phyloP scores from a whole-genome alignment of 2,797 vertebrate genomes.

The Epinephelus awoara region DNA sequence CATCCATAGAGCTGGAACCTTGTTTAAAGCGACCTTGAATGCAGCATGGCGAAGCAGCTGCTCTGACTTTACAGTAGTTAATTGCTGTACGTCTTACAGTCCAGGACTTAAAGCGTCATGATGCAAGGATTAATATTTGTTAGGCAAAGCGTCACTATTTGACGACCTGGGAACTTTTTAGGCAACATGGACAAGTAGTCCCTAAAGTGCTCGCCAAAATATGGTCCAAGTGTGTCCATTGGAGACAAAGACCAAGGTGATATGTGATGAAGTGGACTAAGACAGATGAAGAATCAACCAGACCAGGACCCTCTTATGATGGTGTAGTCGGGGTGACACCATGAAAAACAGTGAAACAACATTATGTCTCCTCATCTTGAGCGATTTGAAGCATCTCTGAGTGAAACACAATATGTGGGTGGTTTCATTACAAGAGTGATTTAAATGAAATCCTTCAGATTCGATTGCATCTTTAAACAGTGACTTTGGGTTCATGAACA shows the following conservation, averaged over 20 bases:
- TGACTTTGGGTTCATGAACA: neutral
- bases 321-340: neutral
- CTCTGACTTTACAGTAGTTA: neutral
- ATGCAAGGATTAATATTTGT: too few species aligned
- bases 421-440: neutral
- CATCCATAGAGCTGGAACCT: neutral
- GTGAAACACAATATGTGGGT: neutral
- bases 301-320: too few species aligned
- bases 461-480: neutral
- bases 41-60: neutral
- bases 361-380: neutral
- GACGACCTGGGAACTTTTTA: too few species aligned
- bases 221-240: too few species aligned
- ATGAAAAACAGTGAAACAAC: neutral
- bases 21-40: neutral
- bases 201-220: too few species aligned
- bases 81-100: neutral
- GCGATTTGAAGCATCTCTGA: neutral
- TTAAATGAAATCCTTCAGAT: slow-evolving; percentile 12
- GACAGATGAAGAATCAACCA: too few species aligned
- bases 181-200: too few species aligned
- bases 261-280: too few species aligned
- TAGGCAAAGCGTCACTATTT: too few species aligned
- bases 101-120: too few species aligned
- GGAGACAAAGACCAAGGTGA: too few species aligned